These are phyloP conservation scores for Chaetophractus vellerosus DNA, from an alignment of 2,797 vertebrate species.

Conservation along the genomic window DNA sequence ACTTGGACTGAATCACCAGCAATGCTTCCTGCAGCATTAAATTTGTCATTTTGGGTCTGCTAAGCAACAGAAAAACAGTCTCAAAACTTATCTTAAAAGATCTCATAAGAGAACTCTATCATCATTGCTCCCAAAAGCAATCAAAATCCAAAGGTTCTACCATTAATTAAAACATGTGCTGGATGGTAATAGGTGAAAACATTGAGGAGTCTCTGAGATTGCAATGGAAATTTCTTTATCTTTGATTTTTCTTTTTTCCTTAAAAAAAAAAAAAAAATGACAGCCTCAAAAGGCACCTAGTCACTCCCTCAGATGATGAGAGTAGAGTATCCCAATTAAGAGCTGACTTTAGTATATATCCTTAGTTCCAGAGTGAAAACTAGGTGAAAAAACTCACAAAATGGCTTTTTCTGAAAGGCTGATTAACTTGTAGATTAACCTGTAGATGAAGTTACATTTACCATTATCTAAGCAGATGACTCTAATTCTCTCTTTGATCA, in stretches of 20 bases:
- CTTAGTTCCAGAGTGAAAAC: constrained; percentile 6
- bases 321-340: constrained; percentile 26
- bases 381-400: background rate
- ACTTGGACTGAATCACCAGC: constrained; percentile 76
- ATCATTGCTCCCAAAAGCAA: constrained; percentile 28
- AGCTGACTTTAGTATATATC: constrained; percentile 45
- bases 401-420: constrained; percentile 37
- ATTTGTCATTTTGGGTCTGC: constrained; percentile 73
- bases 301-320: background rate
- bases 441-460: constrained; percentile 55
- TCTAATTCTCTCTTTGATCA: constrained; percentile 19
- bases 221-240: constrained; percentile 18
- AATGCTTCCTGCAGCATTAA: constrained; percentile 72
- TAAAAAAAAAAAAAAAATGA: constrained; percentile 24
- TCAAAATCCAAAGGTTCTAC: constrained; percentile 35
- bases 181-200: background rate
- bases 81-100: constrained; percentile 77
- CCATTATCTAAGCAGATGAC: background rate
- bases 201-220: background rate
- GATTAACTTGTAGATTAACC: no score
- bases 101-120: constrained; percentile 52
- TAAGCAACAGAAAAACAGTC: constrained; percentile 81
- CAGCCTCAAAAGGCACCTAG: constrained; percentile 20
- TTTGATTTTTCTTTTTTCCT: constrained; percentile 51
- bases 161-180: constrained; percentile 16